A percentile compares a stretch with the other conserved stretches of the same genome.
These are phyloP conservation scores for Halcyon chelicuti DNA, from an alignment of 2,797 vertebrate genomes.

Conservation along the genomic window DNA sequence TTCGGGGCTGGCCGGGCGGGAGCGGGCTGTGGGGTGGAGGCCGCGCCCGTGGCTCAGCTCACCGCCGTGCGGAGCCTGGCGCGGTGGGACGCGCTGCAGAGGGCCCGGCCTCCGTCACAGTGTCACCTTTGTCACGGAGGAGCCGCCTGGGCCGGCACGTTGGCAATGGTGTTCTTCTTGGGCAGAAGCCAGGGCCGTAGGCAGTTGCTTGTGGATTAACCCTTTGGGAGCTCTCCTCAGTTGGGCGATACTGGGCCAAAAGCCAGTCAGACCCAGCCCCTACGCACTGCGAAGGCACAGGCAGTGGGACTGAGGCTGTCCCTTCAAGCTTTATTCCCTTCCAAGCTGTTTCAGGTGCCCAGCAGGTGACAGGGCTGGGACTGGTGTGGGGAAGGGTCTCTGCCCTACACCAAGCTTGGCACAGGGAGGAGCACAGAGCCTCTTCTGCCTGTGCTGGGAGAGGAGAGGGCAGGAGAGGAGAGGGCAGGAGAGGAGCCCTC, in stretches of 20 bases:
- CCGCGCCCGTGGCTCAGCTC: background rate
- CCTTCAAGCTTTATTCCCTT: background rate
- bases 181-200: constrained; percentile 18
- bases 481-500: background rate
- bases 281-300: background rate
- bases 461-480: background rate
- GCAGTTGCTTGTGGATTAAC: constrained; percentile 43
- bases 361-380: background rate
- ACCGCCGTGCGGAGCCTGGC: accelerated
- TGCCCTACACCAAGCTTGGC: background rate
- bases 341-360: background rate
- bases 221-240: background rate
- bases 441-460: background rate
- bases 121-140: constrained; percentile 9
- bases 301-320: background rate
- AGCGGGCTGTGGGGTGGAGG: accelerated
- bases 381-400: accelerated
- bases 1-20: background rate
- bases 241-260: background rate
- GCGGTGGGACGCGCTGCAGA: accelerated
- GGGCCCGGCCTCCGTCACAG: constrained; percentile 19
- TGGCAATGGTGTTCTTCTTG: constrained; percentile 28
- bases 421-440: background rate
- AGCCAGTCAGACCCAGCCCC: background rate
- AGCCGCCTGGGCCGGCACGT: background rate